These are phyloP conservation scores for Epiblema foenella DNA, from an alignment of 2,888 invertebrate species.

Conservation along the genomic window DNA sequence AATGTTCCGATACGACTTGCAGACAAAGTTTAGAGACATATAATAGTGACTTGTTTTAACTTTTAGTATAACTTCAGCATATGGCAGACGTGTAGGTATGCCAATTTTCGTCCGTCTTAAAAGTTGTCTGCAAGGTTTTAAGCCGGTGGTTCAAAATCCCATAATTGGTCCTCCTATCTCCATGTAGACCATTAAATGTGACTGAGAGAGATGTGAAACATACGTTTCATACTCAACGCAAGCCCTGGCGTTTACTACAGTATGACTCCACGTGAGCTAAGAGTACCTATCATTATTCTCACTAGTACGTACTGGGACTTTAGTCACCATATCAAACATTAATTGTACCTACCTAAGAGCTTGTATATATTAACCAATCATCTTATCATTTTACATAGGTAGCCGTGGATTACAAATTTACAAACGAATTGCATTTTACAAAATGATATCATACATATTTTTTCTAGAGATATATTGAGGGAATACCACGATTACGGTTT, in stretches of 20 bases:
- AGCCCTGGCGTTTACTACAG: not conserved
- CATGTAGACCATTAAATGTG: not conserved
- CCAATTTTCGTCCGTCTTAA: not conserved
- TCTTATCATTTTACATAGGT: slow-evolving; percentile 60
- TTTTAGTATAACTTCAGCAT: not conserved
- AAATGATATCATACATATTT: slow-evolving; percentile 61
- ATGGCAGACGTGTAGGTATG: too few relatives aligned
- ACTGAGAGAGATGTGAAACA: not conserved
- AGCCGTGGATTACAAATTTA: slow-evolving; percentile 57
- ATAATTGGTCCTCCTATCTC: too few relatives aligned
- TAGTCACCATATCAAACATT: slow-evolving; percentile 76
- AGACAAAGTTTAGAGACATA: not conserved
- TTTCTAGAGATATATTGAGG: slow-evolving; percentile 69
- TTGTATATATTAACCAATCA: slow-evolving; percentile 68
- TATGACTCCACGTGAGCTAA: not conserved
- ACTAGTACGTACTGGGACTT: slow-evolving; percentile 67
- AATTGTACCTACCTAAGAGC: slow-evolving; percentile 67
- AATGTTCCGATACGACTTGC: not conserved
- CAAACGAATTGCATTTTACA: slow-evolving; percentile 53
- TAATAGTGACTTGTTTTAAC: not conserved
- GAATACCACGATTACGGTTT: slow-evolving; percentile 53
- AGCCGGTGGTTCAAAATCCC: too few relatives aligned
- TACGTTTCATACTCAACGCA: not conserved
- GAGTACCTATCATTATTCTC: slow-evolving; percentile 63
- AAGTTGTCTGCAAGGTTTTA: not conserved